These are phyloP conservation scores for Maconellicoccus hirsutus DNA, from an alignment of 1,140 invertebrate genomes.

Conservation along the genomic window DNA sequence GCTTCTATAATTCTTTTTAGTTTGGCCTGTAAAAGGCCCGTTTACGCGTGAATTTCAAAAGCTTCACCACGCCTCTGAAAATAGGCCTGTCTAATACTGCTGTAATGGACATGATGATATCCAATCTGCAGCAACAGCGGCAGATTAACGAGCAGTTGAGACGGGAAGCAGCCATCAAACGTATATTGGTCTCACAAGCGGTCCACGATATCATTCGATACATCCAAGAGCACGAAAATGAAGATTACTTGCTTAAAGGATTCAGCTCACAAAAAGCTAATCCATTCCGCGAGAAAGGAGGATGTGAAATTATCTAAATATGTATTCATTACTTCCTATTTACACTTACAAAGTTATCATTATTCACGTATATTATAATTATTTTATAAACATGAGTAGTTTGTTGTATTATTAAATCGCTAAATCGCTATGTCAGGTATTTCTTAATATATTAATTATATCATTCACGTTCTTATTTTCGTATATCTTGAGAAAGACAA, in stretches of 20 bases:
- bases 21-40: slow-evolving; percentile 13
- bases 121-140: slow-evolving; percentile 80
- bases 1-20: background rate
- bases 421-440: no score
- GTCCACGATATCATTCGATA: slow-evolving; percentile 89
- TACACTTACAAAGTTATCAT: no score
- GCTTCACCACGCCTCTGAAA: slow-evolving; percentile 34
- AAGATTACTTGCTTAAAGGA: slow-evolving; percentile 89
- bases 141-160: slow-evolving; percentile 85
- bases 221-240: slow-evolving; percentile 82
- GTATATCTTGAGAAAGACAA: no score
- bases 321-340: background rate
- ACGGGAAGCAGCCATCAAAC: slow-evolving; percentile 77
- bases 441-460: no score
- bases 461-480: no score
- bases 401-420: no score
- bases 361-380: no score
- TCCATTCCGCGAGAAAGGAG: slow-evolving; percentile 93
- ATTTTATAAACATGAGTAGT: no score
- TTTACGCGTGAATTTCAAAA: background rate
- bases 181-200: slow-evolving; percentile 76
- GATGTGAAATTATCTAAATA: slow-evolving; percentile 63
- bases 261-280: slow-evolving; percentile 94
- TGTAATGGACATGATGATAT: slow-evolving; percentile 83
- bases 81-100: slow-evolving; percentile 71